Percentiles rank a stretch among this genome's conserved stretches.
Evolutionary conservation across 2,113 vertebrate species (phyloP).

Genomic region (Pygoscelis antarcticus): DNA sequence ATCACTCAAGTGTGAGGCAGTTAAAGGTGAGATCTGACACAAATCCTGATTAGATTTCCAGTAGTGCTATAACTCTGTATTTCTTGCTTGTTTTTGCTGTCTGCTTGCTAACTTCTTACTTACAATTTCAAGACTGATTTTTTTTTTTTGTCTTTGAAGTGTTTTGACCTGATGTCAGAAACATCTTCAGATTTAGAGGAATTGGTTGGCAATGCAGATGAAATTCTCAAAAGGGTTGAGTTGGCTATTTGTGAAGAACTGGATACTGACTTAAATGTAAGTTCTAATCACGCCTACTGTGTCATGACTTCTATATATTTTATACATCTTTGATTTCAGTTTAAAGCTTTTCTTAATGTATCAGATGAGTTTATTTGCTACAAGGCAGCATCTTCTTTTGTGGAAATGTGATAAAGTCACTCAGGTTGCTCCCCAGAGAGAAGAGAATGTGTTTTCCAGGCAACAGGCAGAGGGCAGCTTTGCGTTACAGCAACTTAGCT

Average conservation of each 20-base stretch:
- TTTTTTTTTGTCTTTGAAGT: conserved; percentile 14
- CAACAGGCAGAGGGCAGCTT: neutral
- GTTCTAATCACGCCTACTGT: neutral
- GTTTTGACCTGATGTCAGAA: conserved; percentile 69
- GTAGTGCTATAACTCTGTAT: neutral
- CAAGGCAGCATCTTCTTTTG: neutral
- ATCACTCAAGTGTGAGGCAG: neutral
- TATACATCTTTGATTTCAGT: neutral
- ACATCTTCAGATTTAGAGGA: conserved; percentile 36
- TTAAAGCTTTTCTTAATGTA: neutral
- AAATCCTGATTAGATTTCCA: neutral
- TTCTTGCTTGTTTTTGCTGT: neutral
- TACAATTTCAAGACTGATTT: neutral
- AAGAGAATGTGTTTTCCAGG: neutral
- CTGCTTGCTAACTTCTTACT: neutral
- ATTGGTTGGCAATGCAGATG: conserved; percentile 43
- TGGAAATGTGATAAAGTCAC: neutral
- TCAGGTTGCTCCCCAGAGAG: neutral
- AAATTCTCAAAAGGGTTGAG: conserved; percentile 70
- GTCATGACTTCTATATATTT: neutral
- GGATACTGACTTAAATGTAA: conserved; percentile 68
- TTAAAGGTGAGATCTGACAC: neutral
- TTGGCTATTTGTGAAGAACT: conserved; percentile 72
- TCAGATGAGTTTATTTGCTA: neutral
- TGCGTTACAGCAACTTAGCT: neutral